Evolutionary conservation across 2,797 vertebrate genomes (phyloP).

Genomic region (Phaenicophaeus curvirostris): DNA sequence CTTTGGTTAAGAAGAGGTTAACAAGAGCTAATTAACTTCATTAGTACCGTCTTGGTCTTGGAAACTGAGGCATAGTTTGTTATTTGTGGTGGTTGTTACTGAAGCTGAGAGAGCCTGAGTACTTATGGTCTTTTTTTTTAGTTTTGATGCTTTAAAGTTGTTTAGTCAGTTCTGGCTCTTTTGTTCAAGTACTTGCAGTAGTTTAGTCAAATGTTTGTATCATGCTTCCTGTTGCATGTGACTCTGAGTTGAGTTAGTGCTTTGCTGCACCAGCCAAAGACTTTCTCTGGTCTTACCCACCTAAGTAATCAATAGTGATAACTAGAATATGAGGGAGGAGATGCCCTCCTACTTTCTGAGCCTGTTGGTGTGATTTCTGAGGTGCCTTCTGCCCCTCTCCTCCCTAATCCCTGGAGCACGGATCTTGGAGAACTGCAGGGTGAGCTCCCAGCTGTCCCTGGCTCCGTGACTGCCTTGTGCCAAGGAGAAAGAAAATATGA

Average conservation of each 20-base stretch:
- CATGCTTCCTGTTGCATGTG: not conserved
- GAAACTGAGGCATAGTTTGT: not conserved
- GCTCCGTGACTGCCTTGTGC: not conserved
- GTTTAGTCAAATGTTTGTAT: not conserved
- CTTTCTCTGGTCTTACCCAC: not conserved
- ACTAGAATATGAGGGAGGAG: not conserved
- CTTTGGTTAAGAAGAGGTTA: not conserved
- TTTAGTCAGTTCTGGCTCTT: not conserved
- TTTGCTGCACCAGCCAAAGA: not conserved
- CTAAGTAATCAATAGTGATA: not conserved
- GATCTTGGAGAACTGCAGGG: not conserved
- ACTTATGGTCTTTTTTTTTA: not conserved
- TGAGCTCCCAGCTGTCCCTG: not conserved
- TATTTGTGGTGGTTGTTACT: not conserved
- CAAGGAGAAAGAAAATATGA: not conserved
- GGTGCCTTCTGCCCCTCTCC: not conserved
- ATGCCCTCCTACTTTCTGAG: not conserved
- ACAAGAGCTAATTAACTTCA: not conserved
- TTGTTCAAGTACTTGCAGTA: accelerated
- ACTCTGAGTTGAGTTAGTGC: not conserved
- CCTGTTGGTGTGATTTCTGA: not conserved
- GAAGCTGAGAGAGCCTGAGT: not conserved
- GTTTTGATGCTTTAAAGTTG: not conserved
- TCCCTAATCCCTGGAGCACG: not conserved
- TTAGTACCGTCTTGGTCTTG: not conserved